These are phyloP conservation scores for Enteromius unitaeniatus DNA, from an alignment of 2,797 vertebrate species.

Conservation along the genomic window DNA sequence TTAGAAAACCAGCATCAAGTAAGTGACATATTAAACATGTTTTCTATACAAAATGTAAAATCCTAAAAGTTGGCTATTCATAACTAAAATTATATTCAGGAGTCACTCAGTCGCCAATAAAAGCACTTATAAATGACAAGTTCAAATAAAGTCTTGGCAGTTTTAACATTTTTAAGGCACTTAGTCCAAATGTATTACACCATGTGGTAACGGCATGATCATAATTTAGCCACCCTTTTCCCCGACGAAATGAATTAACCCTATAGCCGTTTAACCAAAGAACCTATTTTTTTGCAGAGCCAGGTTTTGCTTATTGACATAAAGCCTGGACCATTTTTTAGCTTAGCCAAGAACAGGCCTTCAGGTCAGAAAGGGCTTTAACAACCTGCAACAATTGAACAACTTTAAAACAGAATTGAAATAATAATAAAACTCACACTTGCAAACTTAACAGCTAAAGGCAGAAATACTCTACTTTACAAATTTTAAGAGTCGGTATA, in stretches of 20 bases:
- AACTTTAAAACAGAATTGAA: neutral
- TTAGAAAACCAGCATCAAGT: neutral
- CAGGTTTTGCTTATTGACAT: neutral
- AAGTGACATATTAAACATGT: too few species aligned
- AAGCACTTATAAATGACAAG: neutral
- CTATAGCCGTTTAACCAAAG: constrained; percentile 15
- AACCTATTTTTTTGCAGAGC: neutral
- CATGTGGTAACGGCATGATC: constrained; percentile 3
- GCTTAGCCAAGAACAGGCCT: neutral
- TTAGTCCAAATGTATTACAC: neutral
- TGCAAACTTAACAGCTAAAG: too few species aligned
- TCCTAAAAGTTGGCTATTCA: neutral
- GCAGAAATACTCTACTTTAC: too few species aligned
- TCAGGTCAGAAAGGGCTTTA: neutral
- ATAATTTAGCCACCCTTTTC: constrained; percentile 25
- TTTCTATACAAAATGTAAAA: neutral
- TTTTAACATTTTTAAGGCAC: constrained; percentile 4
- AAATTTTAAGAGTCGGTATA: too few species aligned
- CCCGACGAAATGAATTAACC: constrained; percentile 14
- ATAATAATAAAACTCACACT: neutral
- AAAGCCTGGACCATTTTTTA: neutral
- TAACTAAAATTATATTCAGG: neutral
- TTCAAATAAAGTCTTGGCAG: neutral
- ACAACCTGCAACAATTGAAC: neutral
- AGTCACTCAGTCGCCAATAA: neutral